Conservation (phyloP, 2,888 invertebrate genomes). For the Macrosoma leucophasiata region DNA sequence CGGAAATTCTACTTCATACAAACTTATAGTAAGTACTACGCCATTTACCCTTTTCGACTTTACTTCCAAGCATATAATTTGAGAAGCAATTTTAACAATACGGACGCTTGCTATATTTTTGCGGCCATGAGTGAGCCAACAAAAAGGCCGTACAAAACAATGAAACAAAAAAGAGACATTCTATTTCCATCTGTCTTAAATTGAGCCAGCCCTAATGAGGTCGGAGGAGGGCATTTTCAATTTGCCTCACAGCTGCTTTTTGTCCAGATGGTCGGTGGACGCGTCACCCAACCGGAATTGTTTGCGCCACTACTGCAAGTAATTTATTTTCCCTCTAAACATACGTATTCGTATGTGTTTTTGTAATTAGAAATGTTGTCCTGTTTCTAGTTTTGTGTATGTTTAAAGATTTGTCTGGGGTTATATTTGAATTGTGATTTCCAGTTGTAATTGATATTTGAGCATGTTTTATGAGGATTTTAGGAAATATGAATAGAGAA, state of each 20-base stretch:
- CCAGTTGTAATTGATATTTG: too few relatives aligned
- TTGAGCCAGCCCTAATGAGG: slow-evolving; percentile 38
- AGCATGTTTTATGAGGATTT: too few relatives aligned
- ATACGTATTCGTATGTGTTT: slow-evolving; percentile 6
- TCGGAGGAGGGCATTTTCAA: slow-evolving; percentile 42
- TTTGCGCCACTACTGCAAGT: slow-evolving; percentile 26
- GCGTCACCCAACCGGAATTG: slow-evolving; percentile 36
- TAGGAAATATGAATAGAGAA: too few relatives aligned
- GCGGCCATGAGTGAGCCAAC: too few relatives aligned
- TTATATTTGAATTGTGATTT: too few relatives aligned
- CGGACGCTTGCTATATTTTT: too few relatives aligned
- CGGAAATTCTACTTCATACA: too few relatives aligned
- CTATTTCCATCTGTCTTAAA: slow-evolving; percentile 30
- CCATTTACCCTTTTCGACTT: too few relatives aligned
- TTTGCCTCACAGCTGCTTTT: slow-evolving; percentile 40
- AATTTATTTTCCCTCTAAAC: slow-evolving; percentile 25
- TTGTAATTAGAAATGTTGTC: slow-evolving; percentile 8
- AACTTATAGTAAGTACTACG: too few relatives aligned
- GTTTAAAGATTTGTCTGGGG: too few relatives aligned
- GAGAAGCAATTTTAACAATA: too few relatives aligned
- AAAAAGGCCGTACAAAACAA: slow-evolving; percentile 6
- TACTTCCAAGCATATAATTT: too few relatives aligned
- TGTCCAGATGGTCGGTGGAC: slow-evolving; percentile 36
- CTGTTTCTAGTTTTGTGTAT: slow-evolving; percentile 5
- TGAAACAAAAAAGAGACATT: slow-evolving; percentile 18